phyloP scores from a whole-genome alignment of 2,113 vertebrate genomes.

The Condylura cristata region DNA sequence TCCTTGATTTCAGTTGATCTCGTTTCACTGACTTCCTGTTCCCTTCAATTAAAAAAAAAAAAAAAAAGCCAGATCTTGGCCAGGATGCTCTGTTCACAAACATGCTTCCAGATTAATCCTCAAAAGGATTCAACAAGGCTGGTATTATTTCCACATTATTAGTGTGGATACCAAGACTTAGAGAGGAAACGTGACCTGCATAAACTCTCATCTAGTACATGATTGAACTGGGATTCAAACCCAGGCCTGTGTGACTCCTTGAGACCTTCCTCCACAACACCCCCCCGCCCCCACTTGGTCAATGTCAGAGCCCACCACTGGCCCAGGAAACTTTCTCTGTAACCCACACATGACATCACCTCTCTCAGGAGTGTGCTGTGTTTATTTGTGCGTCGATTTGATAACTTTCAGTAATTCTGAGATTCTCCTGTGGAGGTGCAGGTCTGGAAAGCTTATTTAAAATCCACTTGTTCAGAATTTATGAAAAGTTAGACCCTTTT shows the following conservation, averaged over 20 bases:
- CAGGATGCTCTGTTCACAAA: not conserved
- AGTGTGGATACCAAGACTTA: not conserved
- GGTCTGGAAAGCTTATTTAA: not conserved
- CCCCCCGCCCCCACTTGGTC: not conserved
- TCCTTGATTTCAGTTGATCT: not conserved
- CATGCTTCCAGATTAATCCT: slow-evolving; percentile 7
- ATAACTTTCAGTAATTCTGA: not conserved
- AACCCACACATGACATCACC: not conserved
- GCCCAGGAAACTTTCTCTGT: not conserved
- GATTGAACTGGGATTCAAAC: not conserved
- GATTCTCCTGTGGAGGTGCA: not conserved
- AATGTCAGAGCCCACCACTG: not conserved
- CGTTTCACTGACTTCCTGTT: not conserved
- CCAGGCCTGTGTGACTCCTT: not conserved
- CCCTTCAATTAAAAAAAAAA: not conserved
- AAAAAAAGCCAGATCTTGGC: too few relatives aligned
- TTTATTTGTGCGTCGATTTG: not conserved
- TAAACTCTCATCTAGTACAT: not conserved
- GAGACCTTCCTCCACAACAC: not conserved
- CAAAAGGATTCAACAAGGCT: not conserved
- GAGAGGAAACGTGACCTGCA: not conserved
- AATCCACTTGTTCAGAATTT: not conserved
- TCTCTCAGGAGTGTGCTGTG: not conserved
- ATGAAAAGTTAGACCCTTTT: not conserved
- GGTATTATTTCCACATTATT: not conserved